Percentiles rank a stretch among this genome's conserved stretches.
Evolutionary conservation across 2,797 vertebrate genomes (phyloP).

Genomic region (Aulostomus chinensis): DNA sequence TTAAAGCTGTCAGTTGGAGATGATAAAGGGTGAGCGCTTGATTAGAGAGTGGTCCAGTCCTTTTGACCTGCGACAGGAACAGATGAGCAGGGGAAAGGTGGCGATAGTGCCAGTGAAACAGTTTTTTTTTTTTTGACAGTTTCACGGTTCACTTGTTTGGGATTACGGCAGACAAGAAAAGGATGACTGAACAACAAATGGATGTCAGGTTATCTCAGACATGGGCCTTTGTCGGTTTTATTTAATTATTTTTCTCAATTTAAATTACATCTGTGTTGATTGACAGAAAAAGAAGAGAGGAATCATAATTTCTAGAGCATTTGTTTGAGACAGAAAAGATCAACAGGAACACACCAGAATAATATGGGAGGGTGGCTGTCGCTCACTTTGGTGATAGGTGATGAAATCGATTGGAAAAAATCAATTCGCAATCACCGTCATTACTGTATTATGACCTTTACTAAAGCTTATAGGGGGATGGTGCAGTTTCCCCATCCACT

Average conservation of each 20-base stretch:
- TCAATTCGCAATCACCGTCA: constrained; percentile 58
- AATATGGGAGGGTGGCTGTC: constrained; percentile 5
- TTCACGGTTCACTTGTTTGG: constrained; percentile 32
- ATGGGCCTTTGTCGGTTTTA: constrained; percentile 5
- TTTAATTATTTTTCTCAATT: no score
- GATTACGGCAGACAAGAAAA: constrained; percentile 27
- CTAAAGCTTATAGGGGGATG: constrained; percentile 12
- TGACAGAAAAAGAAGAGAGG: constrained; percentile 10
- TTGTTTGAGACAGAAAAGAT: constrained; percentile 12
- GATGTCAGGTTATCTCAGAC: constrained; percentile 28
- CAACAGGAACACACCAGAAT: constrained; percentile 8
- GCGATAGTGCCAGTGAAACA: constrained; percentile 13
- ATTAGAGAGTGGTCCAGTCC: constrained; percentile 70
- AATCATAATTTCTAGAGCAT: no score
- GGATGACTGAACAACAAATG: constrained; percentile 28
- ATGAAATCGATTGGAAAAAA: constrained; percentile 50
- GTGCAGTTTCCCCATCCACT: not conserved
- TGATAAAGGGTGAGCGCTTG: constrained; percentile 76
- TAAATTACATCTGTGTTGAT: constrained; percentile 28
- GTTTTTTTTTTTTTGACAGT: constrained; percentile 35
- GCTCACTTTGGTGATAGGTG: constrained; percentile 31
- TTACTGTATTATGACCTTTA: constrained; percentile 49
- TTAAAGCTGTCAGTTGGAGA: constrained; percentile 72
- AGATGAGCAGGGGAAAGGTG: constrained; percentile 44
- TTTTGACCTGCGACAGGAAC: constrained; percentile 54